These are phyloP conservation scores for Odontocolon sp. DNA, from an alignment of 2,888 invertebrate genomes.

Conservation along the genomic window DNA sequence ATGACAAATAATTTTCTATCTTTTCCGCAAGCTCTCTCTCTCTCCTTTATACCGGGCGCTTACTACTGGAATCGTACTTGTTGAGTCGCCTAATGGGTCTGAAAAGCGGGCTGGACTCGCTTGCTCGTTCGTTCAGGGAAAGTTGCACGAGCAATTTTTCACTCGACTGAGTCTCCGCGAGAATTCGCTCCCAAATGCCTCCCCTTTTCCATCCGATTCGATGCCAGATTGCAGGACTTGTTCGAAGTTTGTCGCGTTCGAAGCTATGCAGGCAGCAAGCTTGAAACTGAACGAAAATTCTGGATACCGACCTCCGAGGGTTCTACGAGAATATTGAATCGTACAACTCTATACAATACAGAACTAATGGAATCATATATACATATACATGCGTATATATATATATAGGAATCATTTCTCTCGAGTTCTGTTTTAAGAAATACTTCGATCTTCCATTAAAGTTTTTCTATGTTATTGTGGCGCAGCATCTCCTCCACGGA, in stretches of 20 bases:
- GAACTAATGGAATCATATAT: no score
- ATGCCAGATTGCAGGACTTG: slow-evolving; percentile 78
- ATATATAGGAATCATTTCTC: slow-evolving; percentile 4
- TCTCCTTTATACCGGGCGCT: slow-evolving; percentile 28
- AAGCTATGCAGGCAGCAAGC: slow-evolving; percentile 25
- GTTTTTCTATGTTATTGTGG: slow-evolving; percentile 3
- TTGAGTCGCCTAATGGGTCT: slow-evolving; percentile 77
- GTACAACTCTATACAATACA: neutral
- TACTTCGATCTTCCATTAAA: slow-evolving; percentile 6
- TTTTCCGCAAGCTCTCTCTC: slow-evolving; percentile 26
- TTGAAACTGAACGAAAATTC: slow-evolving; percentile 30
- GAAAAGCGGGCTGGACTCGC: slow-evolving; percentile 65
- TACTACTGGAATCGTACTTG: slow-evolving; percentile 69
- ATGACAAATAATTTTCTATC: no score
- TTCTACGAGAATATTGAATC: slow-evolving; percentile 16
- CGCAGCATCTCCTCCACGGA: no score
- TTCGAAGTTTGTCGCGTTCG: slow-evolving; percentile 73
- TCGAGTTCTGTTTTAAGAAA: slow-evolving; percentile 19
- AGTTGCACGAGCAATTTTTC: slow-evolving; percentile 77
- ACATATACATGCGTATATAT: no score
- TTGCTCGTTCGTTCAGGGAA: slow-evolving; percentile 63
- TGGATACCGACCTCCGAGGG: slow-evolving; percentile 3
- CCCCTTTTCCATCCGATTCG: slow-evolving; percentile 65
- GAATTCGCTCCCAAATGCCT: slow-evolving; percentile 22
- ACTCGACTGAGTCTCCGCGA: slow-evolving; percentile 73